Conservation (phyloP, 2,888 invertebrate species). For the Creontiades dilutus region DNA sequence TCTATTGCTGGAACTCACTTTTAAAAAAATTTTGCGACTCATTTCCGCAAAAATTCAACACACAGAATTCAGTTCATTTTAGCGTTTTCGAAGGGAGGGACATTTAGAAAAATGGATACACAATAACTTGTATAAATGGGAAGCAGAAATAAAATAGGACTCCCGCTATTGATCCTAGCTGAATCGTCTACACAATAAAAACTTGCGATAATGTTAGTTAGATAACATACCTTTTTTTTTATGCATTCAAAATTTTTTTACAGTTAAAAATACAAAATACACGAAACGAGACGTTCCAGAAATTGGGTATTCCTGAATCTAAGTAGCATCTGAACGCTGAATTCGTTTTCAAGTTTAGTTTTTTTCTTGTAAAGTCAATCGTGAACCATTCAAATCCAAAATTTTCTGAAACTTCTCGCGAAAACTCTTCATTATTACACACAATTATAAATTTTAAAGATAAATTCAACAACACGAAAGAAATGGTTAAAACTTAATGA, state of each 20-base stretch:
- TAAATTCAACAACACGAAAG: slow-evolving; percentile 35
- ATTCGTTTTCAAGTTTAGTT: neutral
- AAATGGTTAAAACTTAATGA: slow-evolving; percentile 51
- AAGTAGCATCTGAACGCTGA: neutral
- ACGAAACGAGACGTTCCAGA: neutral
- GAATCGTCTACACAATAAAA: slow-evolving; percentile 18
- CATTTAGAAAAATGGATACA: neutral
- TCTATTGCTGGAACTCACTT: neutral
- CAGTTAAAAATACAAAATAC: neutral
- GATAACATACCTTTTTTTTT: neutral
- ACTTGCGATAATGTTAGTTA: neutral
- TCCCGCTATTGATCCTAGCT: neutral
- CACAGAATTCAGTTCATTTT: neutral
- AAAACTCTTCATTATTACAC: neutral
- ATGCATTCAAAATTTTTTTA: neutral
- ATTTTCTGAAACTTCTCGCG: slow-evolving; percentile 34
- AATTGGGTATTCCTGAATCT: neutral
- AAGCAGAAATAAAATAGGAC: neutral
- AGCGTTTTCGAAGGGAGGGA: neutral
- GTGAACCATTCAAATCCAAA: neutral
- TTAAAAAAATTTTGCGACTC: neutral
- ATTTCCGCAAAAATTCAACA: neutral
- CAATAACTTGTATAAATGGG: neutral
- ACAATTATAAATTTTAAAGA: slow-evolving; percentile 27
- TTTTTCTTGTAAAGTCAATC: neutral